Base-by-base conservation (phyloP, 2,797 vertebrate species). In the Argentina silus region DNA sequence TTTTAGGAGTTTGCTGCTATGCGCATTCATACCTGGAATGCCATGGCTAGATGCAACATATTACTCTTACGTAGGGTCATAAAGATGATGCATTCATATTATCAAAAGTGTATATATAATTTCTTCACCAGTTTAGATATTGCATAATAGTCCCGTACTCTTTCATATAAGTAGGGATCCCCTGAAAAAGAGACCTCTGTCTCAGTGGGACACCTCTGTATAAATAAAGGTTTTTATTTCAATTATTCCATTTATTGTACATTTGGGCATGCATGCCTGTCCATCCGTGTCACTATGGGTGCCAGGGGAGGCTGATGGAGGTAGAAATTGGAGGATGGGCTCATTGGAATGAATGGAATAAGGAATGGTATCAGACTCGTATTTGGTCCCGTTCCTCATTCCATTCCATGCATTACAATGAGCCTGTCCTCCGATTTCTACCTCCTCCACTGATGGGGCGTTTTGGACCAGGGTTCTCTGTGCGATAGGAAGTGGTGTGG, bases 381-480 rank as follows among this genome's bases (percentile, higher is more conserved):
- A 36, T 36, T 36, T 36, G 27, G 27, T 36, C 1, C 27, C 27
- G 4, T 36, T 36, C 27, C 27, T 36, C 27, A 36, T 36, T 36
- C 27, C 27, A 36, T 36, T 36, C 27, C 27, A 36, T 36, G 27
- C 27, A 36, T 36, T 36, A 36, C 27, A 36, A 36, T 36, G 27
- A 36, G 1, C 27, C 27, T n/a, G n/a, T n/a, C 27, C 1, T 36
- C 27, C 4, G 27, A 36, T 36, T 36, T 36, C 27, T 36, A 36
- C 27, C 27, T 36, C 27, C 27, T 36, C 27, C 27, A 36, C 27
- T 36, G 27, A 53, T n/a, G 10, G 5, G 6, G 12, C n/a, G 51
- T 53, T 14, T 14, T 15, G 51, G 51, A 68, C 53, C 11, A 66
- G 50, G 78, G 74, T 83, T 87, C 81, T 88, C 75, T 9, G 84